Percentiles rank a stretch among this genome's conserved stretches.
phyloP scores from a whole-genome alignment of 2,888 invertebrate genomes.

The Euproctis similis region DNA sequence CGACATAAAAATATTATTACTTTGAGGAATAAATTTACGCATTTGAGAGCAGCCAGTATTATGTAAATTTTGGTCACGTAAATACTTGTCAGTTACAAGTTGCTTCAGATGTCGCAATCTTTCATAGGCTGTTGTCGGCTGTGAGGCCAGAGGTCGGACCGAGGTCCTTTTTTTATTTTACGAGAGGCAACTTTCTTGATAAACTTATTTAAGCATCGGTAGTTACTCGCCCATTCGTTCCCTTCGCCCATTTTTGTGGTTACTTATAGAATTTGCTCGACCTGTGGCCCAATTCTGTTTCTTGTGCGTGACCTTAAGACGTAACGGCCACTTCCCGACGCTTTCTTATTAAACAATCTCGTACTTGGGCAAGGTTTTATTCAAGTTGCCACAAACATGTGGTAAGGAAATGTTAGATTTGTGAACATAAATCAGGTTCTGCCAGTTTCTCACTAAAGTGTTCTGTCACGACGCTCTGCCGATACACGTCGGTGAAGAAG shows the following conservation, averaged over 20 bases:
- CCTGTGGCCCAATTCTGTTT: conserved; percentile 29
- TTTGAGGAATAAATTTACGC: not conserved
- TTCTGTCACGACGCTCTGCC: too few species aligned
- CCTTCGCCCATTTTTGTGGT: conserved; percentile 23
- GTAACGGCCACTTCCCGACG: conserved; percentile 23
- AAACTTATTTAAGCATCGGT: conserved; percentile 32
- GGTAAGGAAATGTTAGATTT: too few species aligned
- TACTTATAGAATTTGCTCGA: conserved; percentile 32
- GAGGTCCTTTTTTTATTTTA: conserved; percentile 21
- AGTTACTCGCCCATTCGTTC: conserved; percentile 17
- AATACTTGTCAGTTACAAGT: conserved; percentile 4
- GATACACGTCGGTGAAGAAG: too few species aligned
- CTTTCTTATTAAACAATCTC: conserved; percentile 27
- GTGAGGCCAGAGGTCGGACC: conserved; percentile 11
- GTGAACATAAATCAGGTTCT: too few species aligned
- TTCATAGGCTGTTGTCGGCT: conserved; percentile 12
- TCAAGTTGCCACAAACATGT: conserved; percentile 17
- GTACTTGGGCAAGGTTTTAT: conserved; percentile 25
- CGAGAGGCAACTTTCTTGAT: conserved; percentile 31
- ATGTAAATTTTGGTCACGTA: conserved; percentile 6
- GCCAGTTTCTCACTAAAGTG: too few species aligned
- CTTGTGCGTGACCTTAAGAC: conserved; percentile 28
- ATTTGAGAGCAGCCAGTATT: not conserved
- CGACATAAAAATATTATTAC: not conserved
- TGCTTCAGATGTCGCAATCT: conserved; percentile 6